A percentile compares a stretch with the other conserved stretches of the same genome.
Conservation (phyloP, 2,113 vertebrate species). For the Passer montanus region DNA sequence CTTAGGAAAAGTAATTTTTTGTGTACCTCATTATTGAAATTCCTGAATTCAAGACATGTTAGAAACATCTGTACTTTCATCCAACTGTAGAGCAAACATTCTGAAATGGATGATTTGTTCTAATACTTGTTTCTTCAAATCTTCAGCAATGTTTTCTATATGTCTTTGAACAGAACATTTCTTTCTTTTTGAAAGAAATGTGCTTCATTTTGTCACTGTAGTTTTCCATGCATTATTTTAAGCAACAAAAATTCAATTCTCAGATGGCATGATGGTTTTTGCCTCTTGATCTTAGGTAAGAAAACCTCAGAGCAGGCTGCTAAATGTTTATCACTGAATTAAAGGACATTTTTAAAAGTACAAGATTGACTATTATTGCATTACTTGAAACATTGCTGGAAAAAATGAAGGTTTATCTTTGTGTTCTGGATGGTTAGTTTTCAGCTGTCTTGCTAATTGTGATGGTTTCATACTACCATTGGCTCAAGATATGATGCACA, state of each 20-base stretch:
- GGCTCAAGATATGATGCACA: background rate
- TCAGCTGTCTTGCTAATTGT: background rate
- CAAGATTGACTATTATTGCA: fast-evolving
- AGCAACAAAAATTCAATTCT: background rate
- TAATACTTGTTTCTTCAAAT: background rate
- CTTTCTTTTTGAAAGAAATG: background rate
- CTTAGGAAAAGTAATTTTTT: background rate
- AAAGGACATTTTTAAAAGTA: background rate
- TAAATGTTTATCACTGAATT: background rate
- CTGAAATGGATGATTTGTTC: background rate
- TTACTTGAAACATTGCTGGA: background rate
- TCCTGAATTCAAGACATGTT: fast-evolving
- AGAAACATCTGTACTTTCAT: background rate
- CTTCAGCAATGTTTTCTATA: background rate
- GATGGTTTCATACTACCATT: background rate
- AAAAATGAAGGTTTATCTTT: background rate
- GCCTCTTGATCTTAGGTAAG: background rate
- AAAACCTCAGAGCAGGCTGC: background rate
- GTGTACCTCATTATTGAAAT: background rate
- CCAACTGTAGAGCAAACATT: background rate
- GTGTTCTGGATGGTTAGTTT: background rate
- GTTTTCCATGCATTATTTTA: background rate
- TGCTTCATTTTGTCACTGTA: background rate
- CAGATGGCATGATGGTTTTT: background rate
- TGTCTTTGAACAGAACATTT: background rate